Evolutionary conservation across 64 coral and sea anemone species (phyloP).

Genomic region (Hydrozoanthus tunicans): DNA sequence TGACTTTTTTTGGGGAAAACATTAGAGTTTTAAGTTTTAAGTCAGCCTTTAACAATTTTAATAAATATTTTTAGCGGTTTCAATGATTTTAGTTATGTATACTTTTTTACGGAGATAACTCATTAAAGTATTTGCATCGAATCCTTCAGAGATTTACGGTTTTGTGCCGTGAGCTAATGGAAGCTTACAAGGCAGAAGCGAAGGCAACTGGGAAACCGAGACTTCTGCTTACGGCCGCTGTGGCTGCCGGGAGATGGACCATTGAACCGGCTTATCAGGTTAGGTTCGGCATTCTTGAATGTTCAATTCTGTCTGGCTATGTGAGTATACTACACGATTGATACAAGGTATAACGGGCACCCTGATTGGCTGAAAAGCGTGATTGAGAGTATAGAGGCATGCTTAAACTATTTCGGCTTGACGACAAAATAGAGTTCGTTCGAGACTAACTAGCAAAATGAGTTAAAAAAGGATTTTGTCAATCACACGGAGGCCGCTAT

Average conservation of each 20-base stretch:
- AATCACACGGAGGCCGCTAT: too few relatives aligned
- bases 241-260: conserved; percentile 48
- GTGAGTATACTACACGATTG: too few relatives aligned
- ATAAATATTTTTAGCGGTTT: too few relatives aligned
- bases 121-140: not conserved
- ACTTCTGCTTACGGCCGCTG: conserved; percentile 45
- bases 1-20: not conserved
- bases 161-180: conserved; percentile 31
- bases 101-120: not conserved
- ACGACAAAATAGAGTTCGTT: too few relatives aligned
- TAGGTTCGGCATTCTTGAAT: not conserved
- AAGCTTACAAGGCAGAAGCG: conserved; percentile 26
- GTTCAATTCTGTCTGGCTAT: too few relatives aligned
- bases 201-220: not conserved
- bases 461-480: too few relatives aligned
- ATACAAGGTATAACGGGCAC: too few relatives aligned
- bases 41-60: not conserved
- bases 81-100: not conserved
- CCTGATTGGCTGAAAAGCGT: too few relatives aligned
- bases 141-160: conserved; percentile 49
- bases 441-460: too few relatives aligned
- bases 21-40: not conserved
- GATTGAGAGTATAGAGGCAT: too few relatives aligned
- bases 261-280: conserved; percentile 47
- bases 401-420: too few relatives aligned